These are phyloP conservation scores for Pseudopodoces humilis DNA, from an alignment of 2,113 vertebrate species.

Conservation along the genomic window DNA sequence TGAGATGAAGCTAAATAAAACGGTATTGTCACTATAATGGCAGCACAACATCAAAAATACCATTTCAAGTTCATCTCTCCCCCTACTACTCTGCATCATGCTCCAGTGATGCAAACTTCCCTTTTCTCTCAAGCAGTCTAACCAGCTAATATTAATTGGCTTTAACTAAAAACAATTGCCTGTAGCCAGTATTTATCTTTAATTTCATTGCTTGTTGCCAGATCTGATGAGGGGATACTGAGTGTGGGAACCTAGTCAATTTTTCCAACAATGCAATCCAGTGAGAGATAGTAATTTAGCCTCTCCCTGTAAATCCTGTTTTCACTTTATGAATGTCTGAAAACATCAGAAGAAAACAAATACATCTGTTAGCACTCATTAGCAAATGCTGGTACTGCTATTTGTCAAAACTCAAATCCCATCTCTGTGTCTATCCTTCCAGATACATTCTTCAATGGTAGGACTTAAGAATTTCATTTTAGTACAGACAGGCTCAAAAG, in stretches of 20 bases:
- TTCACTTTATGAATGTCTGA: not conserved
- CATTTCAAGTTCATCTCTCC: not conserved
- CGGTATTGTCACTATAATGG: not conserved
- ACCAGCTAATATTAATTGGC: not conserved
- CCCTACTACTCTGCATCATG: not conserved
- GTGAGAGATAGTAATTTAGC: constrained; percentile 9
- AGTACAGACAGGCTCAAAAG: not conserved
- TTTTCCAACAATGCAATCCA: not conserved
- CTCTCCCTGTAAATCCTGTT: constrained; percentile 26
- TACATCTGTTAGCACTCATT: not conserved
- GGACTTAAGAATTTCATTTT: not conserved
- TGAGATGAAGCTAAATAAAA: not conserved
- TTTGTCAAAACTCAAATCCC: not conserved
- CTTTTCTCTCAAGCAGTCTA: not conserved
- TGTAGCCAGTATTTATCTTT: constrained; percentile 5
- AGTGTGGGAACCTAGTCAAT: not conserved
- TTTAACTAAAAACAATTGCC: not conserved
- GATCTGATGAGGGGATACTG: not conserved
- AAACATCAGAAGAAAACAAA: constrained; percentile 5
- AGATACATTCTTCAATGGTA: not conserved
- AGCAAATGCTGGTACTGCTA: not conserved
- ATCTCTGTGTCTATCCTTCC: not conserved
- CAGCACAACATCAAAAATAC: not conserved
- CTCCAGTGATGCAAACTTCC: not conserved
- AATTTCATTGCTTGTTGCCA: constrained; percentile 1